Evolutionary conservation across 2,888 invertebrate species (phyloP), one percentile per base, ranked within the genome.

Genomic region (Phania funesta): DNA sequence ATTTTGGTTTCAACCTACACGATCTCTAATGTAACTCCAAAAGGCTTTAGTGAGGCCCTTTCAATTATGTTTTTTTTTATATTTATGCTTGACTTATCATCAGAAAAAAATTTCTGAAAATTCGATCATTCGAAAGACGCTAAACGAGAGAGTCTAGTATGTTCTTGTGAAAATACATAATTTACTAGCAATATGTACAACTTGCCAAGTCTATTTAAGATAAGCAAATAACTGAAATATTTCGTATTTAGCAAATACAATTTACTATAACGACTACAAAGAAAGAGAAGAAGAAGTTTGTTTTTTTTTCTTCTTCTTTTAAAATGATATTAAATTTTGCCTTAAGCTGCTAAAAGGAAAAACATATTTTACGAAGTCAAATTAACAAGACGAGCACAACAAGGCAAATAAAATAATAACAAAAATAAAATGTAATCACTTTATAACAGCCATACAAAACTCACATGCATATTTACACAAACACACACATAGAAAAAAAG

Each of bases 391-490:
- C 13, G 16, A 71, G 7, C 1, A 38, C 54, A 68, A 41, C 11
- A 44, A 5, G 20, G 26, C 44, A 41, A n/a, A 24, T 7, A 65
- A 50, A 64, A 32, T 41, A 16, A 38, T n/a, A 60, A 38, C 18
- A 20, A 24, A 18, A 79, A 46, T 56, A 62, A n/a, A 54, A 62
- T 54, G 41, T 73, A 77, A 68, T 77, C 77, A 73, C 68, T 81
- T 81, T 68, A 68, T 44, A 56, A 62, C 73, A 82, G 68, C 16
- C 67, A 64, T 65, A 65, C 56, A 38, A 62, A 70, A 70, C 56
- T 70, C 54, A 70, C 26, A 20, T 18, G 7, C 18, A 44, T 18
- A 16, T 44, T 44, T 44, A 41, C 16, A 18, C 22, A 48, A 18
- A 60, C 20, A 22, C 16, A 38, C 29, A 32, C 46, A 18, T 26